A percentile compares a stretch with the other conserved stretches of the same genome.
phyloP scores from a whole-genome alignment of 2,113 vertebrate species.

The Theropithecus gelada region DNA sequence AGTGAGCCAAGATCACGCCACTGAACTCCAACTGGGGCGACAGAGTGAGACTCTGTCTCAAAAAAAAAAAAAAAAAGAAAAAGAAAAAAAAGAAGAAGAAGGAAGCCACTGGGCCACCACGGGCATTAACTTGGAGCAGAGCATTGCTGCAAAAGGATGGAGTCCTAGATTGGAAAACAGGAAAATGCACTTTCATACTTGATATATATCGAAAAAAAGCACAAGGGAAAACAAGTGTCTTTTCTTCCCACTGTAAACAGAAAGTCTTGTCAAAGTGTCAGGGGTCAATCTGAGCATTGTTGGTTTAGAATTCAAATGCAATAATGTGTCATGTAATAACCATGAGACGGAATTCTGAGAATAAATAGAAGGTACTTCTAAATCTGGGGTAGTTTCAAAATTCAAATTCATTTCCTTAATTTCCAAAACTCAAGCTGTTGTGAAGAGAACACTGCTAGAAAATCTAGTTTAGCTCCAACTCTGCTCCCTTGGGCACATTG shows the following conservation, averaged over 20 bases:
- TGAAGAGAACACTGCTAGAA: neutral
- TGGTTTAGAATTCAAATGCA: neutral
- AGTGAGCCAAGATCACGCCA: too few species aligned
- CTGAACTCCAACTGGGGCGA: too few species aligned
- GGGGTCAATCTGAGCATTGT: neutral
- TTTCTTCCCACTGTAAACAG: neutral
- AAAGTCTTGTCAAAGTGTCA: neutral
- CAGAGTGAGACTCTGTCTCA: too few species aligned
- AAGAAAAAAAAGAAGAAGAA: neutral
- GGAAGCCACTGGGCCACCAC: neutral
- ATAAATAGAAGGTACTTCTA: neutral
- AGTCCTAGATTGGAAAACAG: neutral
- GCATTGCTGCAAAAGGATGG: neutral
- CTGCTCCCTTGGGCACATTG: neutral
- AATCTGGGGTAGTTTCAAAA: neutral
- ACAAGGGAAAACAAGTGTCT: neutral
- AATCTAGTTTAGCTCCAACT: neutral
- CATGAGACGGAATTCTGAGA: neutral
- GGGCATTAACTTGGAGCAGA: neutral
- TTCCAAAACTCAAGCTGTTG: neutral
- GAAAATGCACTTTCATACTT: neutral
- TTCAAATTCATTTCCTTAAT: neutral
- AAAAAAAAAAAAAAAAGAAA: too few species aligned
- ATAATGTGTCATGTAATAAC: neutral
- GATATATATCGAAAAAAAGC: neutral